Evolutionary conservation across 2,113 vertebrate genomes (phyloP).

Genomic region (Canis aureus): DNA sequence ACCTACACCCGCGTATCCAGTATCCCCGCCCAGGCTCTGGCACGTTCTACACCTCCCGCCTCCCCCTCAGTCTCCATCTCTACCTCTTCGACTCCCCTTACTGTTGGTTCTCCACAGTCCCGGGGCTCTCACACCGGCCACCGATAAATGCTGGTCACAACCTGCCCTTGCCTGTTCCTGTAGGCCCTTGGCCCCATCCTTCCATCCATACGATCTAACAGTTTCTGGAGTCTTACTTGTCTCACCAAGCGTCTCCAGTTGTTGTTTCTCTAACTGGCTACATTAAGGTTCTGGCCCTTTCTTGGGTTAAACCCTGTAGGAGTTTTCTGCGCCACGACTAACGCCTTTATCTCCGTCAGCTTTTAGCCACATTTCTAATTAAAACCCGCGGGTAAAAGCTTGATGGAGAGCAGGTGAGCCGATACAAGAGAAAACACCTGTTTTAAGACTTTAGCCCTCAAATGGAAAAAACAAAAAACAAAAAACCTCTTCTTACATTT

Average conservation of each 20-base stretch:
- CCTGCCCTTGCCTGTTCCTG: background rate
- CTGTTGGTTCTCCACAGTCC: background rate
- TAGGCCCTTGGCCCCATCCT: background rate
- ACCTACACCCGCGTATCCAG: too few species aligned
- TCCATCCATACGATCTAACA: background rate
- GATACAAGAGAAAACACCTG: background rate
- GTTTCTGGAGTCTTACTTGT: slow-evolving; percentile 22
- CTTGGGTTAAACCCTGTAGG: slow-evolving; percentile 22
- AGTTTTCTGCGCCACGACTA: background rate
- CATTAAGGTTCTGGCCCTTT: background rate
- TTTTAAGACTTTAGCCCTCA: background rate
- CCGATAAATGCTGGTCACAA: background rate
- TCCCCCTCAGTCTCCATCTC: background rate
- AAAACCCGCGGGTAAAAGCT: slow-evolving; percentile 28
- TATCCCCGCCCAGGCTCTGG: accelerated
- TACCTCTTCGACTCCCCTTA: background rate
- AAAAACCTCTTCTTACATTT: background rate
- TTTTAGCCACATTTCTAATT: slow-evolving; percentile 23
- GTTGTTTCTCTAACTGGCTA: background rate
- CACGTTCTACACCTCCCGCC: background rate
- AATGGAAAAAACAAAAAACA: background rate
- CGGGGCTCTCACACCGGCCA: background rate
- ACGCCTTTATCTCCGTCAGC: background rate
- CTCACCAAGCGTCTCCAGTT: background rate
- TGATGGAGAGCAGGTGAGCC: slow-evolving; percentile 41